Base-by-base conservation (phyloP, 2,797 vertebrate genomes). In the Enteromius unitaeniatus region DNA sequence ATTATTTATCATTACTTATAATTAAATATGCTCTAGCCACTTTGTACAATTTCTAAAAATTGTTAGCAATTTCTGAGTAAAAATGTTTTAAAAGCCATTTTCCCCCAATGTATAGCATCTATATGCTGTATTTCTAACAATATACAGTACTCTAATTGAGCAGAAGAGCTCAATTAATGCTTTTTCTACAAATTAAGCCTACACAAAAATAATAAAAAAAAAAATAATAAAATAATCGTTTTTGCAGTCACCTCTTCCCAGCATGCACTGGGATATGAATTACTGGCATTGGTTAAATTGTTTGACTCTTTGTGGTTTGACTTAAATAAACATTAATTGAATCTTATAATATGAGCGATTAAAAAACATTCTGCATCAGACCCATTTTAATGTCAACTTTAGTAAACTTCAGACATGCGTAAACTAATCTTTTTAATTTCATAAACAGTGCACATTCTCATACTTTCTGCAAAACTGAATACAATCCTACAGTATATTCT, bases 381-480 rank as follows among this genome's bases (percentile, higher is more conserved):
- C 45, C 70, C 4, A 51, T 49, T 51, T 73, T 5, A 73, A 58
- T 34, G 17, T 58, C 17, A 60, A 40, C 21, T 76, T 42, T 0
- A 9, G 14, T 40, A 58, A 53, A 37, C 4, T 6, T 19, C 1
- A 26, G 26, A 62, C 60, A 28, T 37, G 4, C 64, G 10, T 37
- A 37, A 49, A 28, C 28, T 17, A 49, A 45, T 45, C 14, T 28
- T 21, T 9, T 53, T 4, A 75, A 21, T 37, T 37, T 21, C 26
- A 28, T 58, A 58, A 15, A 2, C 19, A 9, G 23, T 21, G 58
- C 15, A 53, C 10, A 4, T 23, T 62, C 77, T 86, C 88, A 88
- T 89, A 88, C 84, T 86, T 90, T 85, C 79, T 87, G 87, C 87
- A 79, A 86, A 82, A 69, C 83, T 7, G 74, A 90, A 90, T 85